Base-by-base conservation (phyloP, 2,797 vertebrate genomes). In the Furcifer pardalis region DNA sequence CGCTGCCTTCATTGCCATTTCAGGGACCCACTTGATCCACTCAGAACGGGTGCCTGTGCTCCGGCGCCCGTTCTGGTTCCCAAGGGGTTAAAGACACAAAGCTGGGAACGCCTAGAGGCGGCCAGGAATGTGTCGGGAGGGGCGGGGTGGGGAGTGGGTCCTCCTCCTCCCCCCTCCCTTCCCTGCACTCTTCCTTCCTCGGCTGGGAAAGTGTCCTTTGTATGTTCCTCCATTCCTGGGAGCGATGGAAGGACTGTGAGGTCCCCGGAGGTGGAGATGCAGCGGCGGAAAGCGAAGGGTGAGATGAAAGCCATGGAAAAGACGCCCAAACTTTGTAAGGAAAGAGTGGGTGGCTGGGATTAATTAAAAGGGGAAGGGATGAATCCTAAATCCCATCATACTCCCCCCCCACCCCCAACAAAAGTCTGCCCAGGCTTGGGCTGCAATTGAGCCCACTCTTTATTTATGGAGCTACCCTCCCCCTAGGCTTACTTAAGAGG, bases 191-290 rank as follows among this genome's bases (percentile, higher is more conserved):
- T 79, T 66, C 52, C 62, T 49, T 79, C 15, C 60, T n/a, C 62
- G 37, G 77, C 40, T 63, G 62, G 23, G 62, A 66, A 49, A 23
- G 30, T 66, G 77, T n/a, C 77, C 60, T 79, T 79, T 66, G 76
- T 79, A 49, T 49, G n/a, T 32, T 25, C 35, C 62, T 66, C 17
- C 62, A 46, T 66, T n/a, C 40, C 40, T 17, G 9, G 30, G 77
- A n/a, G 42, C 52, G 5, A 23, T 35, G 73, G 77, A 37, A 32
- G 77, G 40, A 40, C 8, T 9, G 42, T 25, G 6, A 21, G 77
- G 12, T 13, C 7, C 30, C 5, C 21, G 32, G n/a, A 23, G 49
- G n/a, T 44, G 63, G 42, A 32, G 17, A 63, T 49, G 42, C 30
- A 23, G 2, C 44, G 73, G 73, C 49, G 7, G 46, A 74, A n/a